Evolutionary conservation across 2,113 vertebrate species (phyloP).

Genomic region (Pteruthius melanotis): DNA sequence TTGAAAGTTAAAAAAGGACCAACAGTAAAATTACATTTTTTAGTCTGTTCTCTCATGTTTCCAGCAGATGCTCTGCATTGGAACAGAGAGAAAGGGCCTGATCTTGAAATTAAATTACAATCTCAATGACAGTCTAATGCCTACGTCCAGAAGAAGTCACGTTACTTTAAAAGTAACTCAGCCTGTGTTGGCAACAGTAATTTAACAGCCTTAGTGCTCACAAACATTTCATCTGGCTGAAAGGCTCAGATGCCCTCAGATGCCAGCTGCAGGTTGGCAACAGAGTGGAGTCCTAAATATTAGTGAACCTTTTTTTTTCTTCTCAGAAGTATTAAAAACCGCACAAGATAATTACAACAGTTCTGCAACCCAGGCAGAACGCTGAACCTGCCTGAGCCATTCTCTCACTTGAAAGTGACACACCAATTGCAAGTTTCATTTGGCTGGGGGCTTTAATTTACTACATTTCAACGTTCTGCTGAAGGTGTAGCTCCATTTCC

Average conservation of each 20-base stretch:
- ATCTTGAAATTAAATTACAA: background rate
- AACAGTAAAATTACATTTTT: background rate
- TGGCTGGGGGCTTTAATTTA: conserved; percentile 7
- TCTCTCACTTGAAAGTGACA: background rate
- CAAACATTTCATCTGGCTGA: background rate
- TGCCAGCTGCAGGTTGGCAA: background rate
- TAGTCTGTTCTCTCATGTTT: background rate
- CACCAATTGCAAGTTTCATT: background rate
- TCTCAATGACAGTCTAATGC: background rate
- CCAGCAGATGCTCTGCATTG: background rate
- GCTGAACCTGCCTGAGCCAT: background rate
- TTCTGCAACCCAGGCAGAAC: background rate
- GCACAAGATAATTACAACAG: background rate
- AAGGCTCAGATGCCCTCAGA: background rate
- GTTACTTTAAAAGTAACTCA: background rate
- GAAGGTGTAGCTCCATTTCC: background rate
- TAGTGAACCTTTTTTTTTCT: background rate
- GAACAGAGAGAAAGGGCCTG: background rate
- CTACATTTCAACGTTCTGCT: background rate
- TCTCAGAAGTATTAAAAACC: background rate
- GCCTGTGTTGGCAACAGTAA: background rate
- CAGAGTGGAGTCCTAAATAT: background rate
- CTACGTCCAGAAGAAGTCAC: background rate
- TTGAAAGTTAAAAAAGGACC: background rate
- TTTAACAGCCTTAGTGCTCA: background rate